Evolutionary conservation across 2,113 vertebrate species (phyloP), one percentile per base, ranked within the genome.

Genomic region (Numida meleagris): DNA sequence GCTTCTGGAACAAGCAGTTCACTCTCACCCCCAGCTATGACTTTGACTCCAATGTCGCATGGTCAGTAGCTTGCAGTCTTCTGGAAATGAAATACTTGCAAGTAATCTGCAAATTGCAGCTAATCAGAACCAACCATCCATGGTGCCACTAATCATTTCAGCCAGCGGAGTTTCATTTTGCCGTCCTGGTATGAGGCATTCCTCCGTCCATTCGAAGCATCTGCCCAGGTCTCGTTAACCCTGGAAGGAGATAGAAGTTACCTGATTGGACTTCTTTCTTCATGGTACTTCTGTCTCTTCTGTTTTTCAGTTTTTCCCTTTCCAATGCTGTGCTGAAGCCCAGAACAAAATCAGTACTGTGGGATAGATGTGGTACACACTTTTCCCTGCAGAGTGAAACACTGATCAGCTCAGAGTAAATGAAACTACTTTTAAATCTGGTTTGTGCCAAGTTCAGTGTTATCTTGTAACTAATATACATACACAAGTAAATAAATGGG

Each of bases 401-500:
- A 34, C 1, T 6, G 10, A 62, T 34, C 19, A 4, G 31, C 31
- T 73, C 20, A n/a, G 4, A 34, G 5, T 16, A 63, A 77, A 33
- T 46, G 36, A 42, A 45, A 70, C 23, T 5, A 38, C 8, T 33
- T 59, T 40, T 11, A 29, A 65, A 40, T 16, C 10, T 2, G 1
- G 5, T 61, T 86, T 74, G 23, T 73, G 51, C 14, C 2, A 1
- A 79, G 23, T 53, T 73, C 18, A 65, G 38, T 29, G 4, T n/a
- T 50, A 18, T 45, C 45, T 68, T 15, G 21, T n/a, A 62, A 38
- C 40, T 21, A 8, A 36, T 45, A 14, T 13, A n/a, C 16, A 24
- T 14, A 12, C 7, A 59, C 8, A 40, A 15, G 25, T 53, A 11
- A 46, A 73, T 68, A 23, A 6, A 13, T 0, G 2, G 1, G 4